Evolutionary conservation across 2,113 vertebrate genomes (phyloP).

Genomic region (Tichodroma muraria): DNA sequence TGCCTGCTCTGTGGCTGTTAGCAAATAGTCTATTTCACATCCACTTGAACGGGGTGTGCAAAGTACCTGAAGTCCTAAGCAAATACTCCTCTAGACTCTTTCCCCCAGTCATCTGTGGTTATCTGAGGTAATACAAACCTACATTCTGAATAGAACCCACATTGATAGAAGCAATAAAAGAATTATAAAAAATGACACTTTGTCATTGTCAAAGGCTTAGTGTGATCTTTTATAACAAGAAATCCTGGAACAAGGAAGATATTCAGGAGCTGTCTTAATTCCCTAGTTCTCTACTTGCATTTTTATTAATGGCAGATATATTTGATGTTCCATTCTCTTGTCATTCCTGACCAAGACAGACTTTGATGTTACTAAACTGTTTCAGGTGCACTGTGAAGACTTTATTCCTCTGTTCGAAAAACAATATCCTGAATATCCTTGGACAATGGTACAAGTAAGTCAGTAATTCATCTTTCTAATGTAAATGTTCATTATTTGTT

Average conservation of each 20-base stretch:
- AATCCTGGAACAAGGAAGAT: background rate
- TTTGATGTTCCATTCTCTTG: background rate
- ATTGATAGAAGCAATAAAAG: background rate
- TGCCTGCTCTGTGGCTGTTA: background rate
- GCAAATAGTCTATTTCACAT: background rate
- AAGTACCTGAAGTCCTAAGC: background rate
- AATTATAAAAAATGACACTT: background rate
- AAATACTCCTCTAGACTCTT: background rate
- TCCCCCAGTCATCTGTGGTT: background rate
- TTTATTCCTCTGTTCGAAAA: conserved; percentile 90
- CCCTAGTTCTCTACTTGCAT: background rate
- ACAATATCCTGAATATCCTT: conserved; percentile 85
- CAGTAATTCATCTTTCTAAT: background rate
- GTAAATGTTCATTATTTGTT: background rate
- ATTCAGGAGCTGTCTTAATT: background rate
- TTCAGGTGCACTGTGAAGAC: conserved; percentile 85
- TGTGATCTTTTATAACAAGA: background rate
- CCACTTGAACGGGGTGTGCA: background rate
- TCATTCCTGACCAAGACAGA: background rate
- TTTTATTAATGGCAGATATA: background rate
- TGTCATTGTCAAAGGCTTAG: background rate
- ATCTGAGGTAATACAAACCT: background rate
- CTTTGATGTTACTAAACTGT: background rate
- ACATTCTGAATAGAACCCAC: background rate
- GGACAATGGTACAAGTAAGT: conserved; percentile 83